A percentile compares a stretch with the other conserved stretches of the same genome.
phyloP scores from a whole-genome alignment of 2,113 vertebrate genomes.

The Percopsis transmontana region DNA sequence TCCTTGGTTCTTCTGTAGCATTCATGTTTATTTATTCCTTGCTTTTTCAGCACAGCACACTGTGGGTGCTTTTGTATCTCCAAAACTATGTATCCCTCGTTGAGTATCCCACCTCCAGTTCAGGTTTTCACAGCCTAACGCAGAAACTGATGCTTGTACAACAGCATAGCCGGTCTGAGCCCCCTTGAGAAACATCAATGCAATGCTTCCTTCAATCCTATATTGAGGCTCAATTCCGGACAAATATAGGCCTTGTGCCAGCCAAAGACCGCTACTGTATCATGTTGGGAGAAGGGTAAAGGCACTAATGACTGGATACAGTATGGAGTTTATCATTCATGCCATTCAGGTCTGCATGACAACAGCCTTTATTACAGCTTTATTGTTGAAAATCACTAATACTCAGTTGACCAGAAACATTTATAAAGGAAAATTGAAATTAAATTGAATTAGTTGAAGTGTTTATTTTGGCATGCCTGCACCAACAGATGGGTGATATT shows the following conservation, averaged over 20 bases:
- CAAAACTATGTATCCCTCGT: background rate
- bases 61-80: constrained; percentile 9
- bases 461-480: constrained; percentile 18
- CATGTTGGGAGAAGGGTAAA: constrained; percentile 40
- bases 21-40: background rate
- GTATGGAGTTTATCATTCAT: constrained; percentile 37
- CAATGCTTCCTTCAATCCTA: constrained; percentile 46
- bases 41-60: constrained; percentile 2
- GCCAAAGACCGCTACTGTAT: constrained; percentile 46
- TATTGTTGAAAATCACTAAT: background rate
- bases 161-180: constrained; percentile 46
- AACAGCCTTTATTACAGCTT: constrained; percentile 3
- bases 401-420: background rate
- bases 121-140: constrained; percentile 26
- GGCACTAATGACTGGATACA: background rate
- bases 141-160: constrained; percentile 7
- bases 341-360: constrained; percentile 33
- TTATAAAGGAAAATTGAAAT: constrained; percentile 35
- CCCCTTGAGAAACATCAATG: constrained; percentile 39
- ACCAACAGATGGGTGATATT: background rate
- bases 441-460: background rate
- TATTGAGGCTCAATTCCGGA: constrained; percentile 53
- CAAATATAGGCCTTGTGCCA: constrained; percentile 61
- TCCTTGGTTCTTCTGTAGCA: background rate
- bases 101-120: constrained; percentile 17